A percentile compares a stretch with the other conserved stretches of the same genome.
Evolutionary conservation across 2,113 vertebrate species (phyloP).

Genomic region (Dicrurus megarhynchus): DNA sequence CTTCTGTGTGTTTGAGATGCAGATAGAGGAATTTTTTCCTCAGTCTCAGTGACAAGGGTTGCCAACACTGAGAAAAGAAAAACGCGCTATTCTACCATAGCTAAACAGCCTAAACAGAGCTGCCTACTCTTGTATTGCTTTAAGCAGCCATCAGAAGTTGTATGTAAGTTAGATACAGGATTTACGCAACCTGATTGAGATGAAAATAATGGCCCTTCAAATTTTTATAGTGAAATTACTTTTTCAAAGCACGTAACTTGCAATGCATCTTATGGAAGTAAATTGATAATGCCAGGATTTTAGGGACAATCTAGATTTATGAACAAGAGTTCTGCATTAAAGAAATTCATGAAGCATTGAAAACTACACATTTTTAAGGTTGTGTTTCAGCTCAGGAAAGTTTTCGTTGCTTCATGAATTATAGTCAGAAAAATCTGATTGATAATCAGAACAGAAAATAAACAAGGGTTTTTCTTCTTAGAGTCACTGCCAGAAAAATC

Average conservation of each 20-base stretch:
- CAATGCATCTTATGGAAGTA: background rate
- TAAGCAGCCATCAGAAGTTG: background rate
- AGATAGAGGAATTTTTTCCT: background rate
- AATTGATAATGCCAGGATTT: background rate
- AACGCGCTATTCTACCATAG: background rate
- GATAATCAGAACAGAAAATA: background rate
- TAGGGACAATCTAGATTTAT: background rate
- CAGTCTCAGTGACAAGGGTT: background rate
- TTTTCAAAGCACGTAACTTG: background rate
- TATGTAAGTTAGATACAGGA: background rate
- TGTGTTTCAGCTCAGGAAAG: background rate
- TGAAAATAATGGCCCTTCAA: background rate
- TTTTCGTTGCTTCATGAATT: background rate
- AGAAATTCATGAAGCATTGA: background rate
- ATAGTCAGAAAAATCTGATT: background rate
- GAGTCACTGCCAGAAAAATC: background rate
- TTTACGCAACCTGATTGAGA: background rate
- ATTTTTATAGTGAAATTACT: background rate
- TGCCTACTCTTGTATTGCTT: background rate
- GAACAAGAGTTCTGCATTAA: background rate
- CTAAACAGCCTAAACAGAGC: background rate
- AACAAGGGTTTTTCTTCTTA: background rate
- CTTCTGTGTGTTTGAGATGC: background rate
- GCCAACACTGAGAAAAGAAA: background rate
- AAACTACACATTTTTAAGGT: background rate